These are phyloP conservation scores for Platalea minor DNA, from an alignment of 2,797 vertebrate genomes.

Conservation along the genomic window DNA sequence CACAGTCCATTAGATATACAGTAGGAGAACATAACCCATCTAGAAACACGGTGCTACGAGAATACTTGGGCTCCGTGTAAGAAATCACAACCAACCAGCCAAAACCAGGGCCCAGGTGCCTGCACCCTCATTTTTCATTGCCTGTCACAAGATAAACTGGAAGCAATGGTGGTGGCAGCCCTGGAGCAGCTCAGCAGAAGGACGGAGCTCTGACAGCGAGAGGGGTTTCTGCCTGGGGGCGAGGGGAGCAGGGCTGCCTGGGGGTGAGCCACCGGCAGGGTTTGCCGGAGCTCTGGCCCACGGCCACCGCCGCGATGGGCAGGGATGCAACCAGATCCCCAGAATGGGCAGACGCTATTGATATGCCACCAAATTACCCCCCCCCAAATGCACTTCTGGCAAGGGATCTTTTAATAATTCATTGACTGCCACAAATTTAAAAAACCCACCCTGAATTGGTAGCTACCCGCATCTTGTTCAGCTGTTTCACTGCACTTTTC, in stretches of 20 bases:
- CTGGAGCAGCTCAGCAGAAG: not conserved
- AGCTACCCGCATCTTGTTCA: not conserved
- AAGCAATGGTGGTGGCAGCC: not conserved
- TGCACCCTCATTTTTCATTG: not conserved
- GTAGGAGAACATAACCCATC: not conserved
- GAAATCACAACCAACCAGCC: not conserved
- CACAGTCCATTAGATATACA: fast-evolving
- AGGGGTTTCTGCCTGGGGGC: fast-evolving
- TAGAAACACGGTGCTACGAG: not conserved
- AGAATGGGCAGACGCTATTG: fast-evolving
- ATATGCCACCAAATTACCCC: fast-evolving
- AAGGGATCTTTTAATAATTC: not conserved
- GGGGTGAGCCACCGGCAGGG: not conserved
- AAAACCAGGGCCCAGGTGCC: fast-evolving
- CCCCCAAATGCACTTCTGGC: not conserved
- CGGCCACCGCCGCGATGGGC: fast-evolving
- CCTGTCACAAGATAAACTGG: not conserved
- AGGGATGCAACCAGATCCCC: fast-evolving
- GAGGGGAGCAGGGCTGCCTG: not conserved
- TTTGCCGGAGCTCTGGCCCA: not conserved
- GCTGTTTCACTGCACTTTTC: not conserved
- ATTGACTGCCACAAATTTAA: not conserved
- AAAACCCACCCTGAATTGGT: not conserved
- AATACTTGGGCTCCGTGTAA: fast-evolving
- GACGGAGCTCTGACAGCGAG: not conserved